Evolutionary conservation across 2,888 invertebrate species (phyloP).

Genomic region (Plusia festucae): DNA sequence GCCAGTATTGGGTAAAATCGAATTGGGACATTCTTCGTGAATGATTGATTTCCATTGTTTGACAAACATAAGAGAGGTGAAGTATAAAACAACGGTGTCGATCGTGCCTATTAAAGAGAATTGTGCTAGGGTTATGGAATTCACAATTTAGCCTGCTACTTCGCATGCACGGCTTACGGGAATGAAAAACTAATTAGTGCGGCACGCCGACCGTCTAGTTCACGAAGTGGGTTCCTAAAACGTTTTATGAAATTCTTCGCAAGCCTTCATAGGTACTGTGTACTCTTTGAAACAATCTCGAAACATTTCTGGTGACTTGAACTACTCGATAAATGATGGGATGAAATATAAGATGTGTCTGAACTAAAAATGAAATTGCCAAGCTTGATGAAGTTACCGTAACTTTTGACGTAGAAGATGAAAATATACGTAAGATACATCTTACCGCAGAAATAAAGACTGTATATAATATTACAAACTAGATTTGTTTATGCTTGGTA

Average conservation of each 20-base stretch:
- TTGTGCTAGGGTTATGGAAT: constrained; percentile 30
- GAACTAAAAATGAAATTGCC: not conserved
- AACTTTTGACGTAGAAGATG: not conserved
- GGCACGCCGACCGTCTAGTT: constrained; percentile 24
- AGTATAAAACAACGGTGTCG: constrained; percentile 37
- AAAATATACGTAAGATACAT: not conserved
- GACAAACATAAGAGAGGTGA: constrained; percentile 37
- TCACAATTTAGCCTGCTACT: constrained; percentile 34
- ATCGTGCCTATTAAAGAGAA: constrained; percentile 41
- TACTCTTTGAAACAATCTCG: not conserved
- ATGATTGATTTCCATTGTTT: constrained; percentile 54
- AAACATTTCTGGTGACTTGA: not conserved
- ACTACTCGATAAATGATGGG: not conserved
- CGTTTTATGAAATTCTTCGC: not conserved
- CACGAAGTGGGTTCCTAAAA: constrained; percentile 37
- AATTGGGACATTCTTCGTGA: constrained; percentile 47
- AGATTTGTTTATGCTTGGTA: constrained; percentile 14
- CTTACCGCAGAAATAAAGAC: not conserved
- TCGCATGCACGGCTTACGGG: constrained; percentile 42
- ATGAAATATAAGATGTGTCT: not conserved
- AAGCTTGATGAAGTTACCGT: not conserved
- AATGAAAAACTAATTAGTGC: constrained; percentile 40
- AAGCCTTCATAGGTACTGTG: not conserved
- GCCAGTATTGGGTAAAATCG: constrained; percentile 31
- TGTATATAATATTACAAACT: not conserved